Base-by-base conservation (phyloP, 2,797 vertebrate species). In the Typhlichthys eigenmanni region DNA sequence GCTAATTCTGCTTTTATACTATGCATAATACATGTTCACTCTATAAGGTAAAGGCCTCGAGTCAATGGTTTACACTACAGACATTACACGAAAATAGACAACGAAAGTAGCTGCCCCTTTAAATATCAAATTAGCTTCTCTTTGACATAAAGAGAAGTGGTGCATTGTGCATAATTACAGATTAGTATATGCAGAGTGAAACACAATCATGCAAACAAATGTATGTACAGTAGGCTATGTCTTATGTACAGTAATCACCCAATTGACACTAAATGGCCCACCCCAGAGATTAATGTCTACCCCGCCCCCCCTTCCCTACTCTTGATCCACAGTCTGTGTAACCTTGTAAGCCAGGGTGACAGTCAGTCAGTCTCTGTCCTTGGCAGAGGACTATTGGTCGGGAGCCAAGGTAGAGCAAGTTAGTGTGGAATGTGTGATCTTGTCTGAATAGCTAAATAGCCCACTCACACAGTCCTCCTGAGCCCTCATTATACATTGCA, bases 391-490 rank as follows among this genome's bases (percentile, higher is more conserved):
- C 70, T 75, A 65, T 78, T 80, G 75, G 77, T 78, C 52, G 67
- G 69, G 72, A 79, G 80, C 66, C 50, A 46, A 79, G 78, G 66
- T 34, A 34, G 38, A 11, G 6, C 24, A 29, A 69, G 76, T 86
- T 72, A 75, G 75, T 58, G 76, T 84, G 76, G 83, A 79, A 83
- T 80, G 83, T 83, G 77, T 76, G 82, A 86, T 88, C 85, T 88
- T 78, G 84, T 87, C 84, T 89, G 87, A 91, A 89, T 85, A 81
- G 82, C 83, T 88, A 90, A 91, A 90, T 87, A 91, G 86, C 76
- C 82, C 75, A 84, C 85, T 89, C 87, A 83, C 78, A 77, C 75
- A 74, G 81, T 83, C 75, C 87, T 91, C 85, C 68, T 85, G 88
- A 91, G 85, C 82, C 84, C 89, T 91, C 88, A 90, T 92, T 92